Evolutionary conservation across 1,140 invertebrate species (phyloP).

Genomic region (Acromyrmex heyeri): DNA sequence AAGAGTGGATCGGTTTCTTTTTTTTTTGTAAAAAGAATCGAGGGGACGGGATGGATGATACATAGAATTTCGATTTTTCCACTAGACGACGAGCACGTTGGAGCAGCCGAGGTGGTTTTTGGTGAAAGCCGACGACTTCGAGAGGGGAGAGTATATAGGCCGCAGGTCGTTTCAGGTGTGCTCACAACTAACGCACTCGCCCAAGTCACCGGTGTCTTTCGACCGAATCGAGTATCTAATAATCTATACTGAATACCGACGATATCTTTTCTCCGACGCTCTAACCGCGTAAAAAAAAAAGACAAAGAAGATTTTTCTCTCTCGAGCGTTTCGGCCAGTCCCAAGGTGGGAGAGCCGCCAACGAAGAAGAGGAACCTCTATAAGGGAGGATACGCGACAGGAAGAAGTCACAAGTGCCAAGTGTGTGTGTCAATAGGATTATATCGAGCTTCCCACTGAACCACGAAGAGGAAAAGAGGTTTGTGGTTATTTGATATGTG

Average conservation of each 20-base stretch:
- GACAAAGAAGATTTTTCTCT: not conserved
- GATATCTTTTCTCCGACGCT: conserved; percentile 35
- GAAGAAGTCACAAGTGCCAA: conserved; percentile 80
- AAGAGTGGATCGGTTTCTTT: not conserved
- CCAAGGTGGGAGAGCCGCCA: not conserved
- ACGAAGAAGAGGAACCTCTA: conserved; percentile 23
- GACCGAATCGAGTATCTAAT: conserved; percentile 33
- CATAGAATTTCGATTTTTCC: conserved; percentile 66
- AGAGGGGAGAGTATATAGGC: conserved; percentile 86
- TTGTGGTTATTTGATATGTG: conserved; percentile 74
- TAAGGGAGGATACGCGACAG: conserved; percentile 42
- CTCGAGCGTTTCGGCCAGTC: conserved; percentile 50
- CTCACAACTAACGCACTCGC: conserved; percentile 84
- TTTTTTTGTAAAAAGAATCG: not conserved
- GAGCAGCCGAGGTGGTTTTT: conserved; percentile 76
- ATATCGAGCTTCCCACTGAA: conserved; percentile 63
- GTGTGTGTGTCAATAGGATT: conserved; percentile 85
- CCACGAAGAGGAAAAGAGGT: conserved; percentile 73
- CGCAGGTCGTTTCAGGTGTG: conserved; percentile 81
- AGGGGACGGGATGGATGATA: not conserved
- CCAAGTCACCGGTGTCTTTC: conserved; percentile 75
- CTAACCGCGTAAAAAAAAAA: conserved; percentile 4
- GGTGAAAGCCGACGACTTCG: conserved; percentile 80
- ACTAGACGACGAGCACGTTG: conserved; percentile 34
- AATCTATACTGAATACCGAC: conserved; percentile 44